Evolutionary conservation across 2,113 vertebrate genomes (phyloP), one percentile per base, ranked within the genome.

Genomic region (Podarcis muralis): DNA sequence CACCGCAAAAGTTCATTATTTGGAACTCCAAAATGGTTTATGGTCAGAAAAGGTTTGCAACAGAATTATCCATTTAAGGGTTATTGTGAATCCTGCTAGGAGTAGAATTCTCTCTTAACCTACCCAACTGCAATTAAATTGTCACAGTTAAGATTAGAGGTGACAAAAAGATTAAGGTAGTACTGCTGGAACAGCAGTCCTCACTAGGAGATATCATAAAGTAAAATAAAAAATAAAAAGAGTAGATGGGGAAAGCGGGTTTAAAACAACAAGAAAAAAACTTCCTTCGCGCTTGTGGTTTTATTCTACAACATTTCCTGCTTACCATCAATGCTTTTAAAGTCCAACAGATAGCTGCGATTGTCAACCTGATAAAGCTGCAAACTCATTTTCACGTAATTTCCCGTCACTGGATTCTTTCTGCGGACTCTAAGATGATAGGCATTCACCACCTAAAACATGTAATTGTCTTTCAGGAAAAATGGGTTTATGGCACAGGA

Each of bases 351-450:
- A 92, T 99, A 99, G 94, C 98, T 99, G 91, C 98, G 98, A 92
- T 97, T 98, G 96, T 99, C 99, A 93, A 99, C 99, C 94, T 99
- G 98, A 95, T 99, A 99, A n/a, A 99, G 98, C 94, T 99, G 99
- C 89, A 99, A 97, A 92, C 99, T 99, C 99, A 99, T 99, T 95
- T 99, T 99, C 94, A 99, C 98, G 15, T 98, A 97, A 91, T 98
- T 99, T 65, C 99, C 98, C 0, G 99, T 99, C 59, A 99, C 98
- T 0, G 98, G 98, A 92, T 99, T 99, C 97, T 98, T 99, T 91
- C 98, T 97, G 65, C 99, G 97, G 88, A 99, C 98, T 65, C 99
- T 95, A 87, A 99, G 97, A 83, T 99, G 98, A 94, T 99, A 99
- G 13, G 98, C 98, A 87, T 99, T 99, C 93, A 99, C 99, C 93